Base-by-base conservation (phyloP, 2,888 invertebrate species). In the Dynastes maya region DNA sequence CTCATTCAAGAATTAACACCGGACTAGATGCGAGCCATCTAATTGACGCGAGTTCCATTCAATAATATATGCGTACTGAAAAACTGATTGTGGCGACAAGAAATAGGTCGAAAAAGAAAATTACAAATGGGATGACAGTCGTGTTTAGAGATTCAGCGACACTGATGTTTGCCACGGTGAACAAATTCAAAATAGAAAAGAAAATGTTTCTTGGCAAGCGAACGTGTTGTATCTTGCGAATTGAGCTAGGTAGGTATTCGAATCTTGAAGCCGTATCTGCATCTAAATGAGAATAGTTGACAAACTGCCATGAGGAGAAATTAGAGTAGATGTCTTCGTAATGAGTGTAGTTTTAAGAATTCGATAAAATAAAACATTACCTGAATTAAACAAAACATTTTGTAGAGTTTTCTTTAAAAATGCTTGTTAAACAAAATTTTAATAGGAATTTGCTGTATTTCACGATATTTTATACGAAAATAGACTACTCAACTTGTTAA, bases 151-250 rank as follows among this genome's bases (percentile, higher is more conserved):
- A 45, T 45, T 0, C 13, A n/a, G 29, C 45, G 29, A 63, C 49
- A 74, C 72, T 74, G 45, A 11, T 37, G 68, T 51, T 61, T 45
- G 58, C 22, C 0, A 45, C 45, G 27, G 40, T 45, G 64, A 74
- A 82, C 80, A 81, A 81, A 81, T 83, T 82, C 81, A 82, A 86
- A 86, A 86, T 86, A 85, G 85, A 85, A 85, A 85, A 70, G 22
- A 71, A 74, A 85, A 82, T 84, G 84, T 76, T 80, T 63, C 71
- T 63, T 78, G 72, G 65, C 70, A 70, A 76, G 79, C 81, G 80
- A 78, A 76, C 37, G 40, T 72, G 37, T 58, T 37, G 55, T 40
- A 49, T 74, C 61, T 32, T 74, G n/a, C 45, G 45, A 51, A 45
- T 45, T 45, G 45, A 45, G 49, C 22, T 45, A 68, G 53, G 53